A percentile compares a stretch with the other conserved stretches of the same genome.
phyloP scores from a whole-genome alignment of 2,888 invertebrate species.

The Meta bourneti region DNA sequence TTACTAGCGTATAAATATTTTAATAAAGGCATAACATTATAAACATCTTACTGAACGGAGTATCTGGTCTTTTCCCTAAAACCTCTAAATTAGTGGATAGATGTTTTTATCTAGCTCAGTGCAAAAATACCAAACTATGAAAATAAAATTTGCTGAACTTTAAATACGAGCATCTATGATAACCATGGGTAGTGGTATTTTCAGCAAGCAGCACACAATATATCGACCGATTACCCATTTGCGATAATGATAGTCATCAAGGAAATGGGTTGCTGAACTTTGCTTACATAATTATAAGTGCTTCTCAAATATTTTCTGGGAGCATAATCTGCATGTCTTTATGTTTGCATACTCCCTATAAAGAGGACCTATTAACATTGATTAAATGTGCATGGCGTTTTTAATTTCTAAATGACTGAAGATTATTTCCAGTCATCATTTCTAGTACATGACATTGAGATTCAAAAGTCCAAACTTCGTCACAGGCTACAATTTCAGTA shows the following conservation, averaged over 20 bases:
- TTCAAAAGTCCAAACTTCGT: no score
- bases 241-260: neutral
- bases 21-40: no score
- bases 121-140: no score
- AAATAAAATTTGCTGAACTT: no score
- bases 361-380: neutral
- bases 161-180: neutral
- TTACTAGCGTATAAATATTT: no score
- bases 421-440: neutral
- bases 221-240: neutral
- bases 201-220: neutral
- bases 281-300: neutral
- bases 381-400: neutral
- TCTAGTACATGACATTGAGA: no score
- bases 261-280: neutral
- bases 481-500: no score
- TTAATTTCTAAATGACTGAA: neutral
- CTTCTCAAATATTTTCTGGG: neutral
- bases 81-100: no score
- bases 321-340: neutral
- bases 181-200: neutral
- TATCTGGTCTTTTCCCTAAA: no score
- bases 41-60: no score
- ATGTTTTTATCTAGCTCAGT: no score
- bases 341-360: neutral